Evolutionary conservation across 2,888 invertebrate genomes (phyloP), one percentile per base, ranked within the genome.

Genomic region (Cepaea hortensis): DNA sequence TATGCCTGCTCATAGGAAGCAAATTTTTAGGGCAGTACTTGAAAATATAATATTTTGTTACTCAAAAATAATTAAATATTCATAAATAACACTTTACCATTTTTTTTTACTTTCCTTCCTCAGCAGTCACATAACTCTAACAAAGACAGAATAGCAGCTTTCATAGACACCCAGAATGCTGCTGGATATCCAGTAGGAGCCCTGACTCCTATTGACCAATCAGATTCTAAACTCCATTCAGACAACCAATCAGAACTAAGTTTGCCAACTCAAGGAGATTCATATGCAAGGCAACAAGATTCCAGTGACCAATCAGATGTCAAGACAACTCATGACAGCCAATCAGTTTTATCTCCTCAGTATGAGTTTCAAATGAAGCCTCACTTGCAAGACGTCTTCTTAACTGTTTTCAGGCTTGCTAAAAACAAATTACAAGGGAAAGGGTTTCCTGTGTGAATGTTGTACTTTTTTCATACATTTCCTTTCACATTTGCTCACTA

Each of bases 131-230:
- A 89, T 50, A 89, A 89, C 20, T 89, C 90, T 18, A 92, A 90
- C 85, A 91, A 90, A 68, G 92, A 93, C 48, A 88, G 93, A 80
- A 91, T 93, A 0, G 92, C 93, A 75, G 93, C 92, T 48, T 93
- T 92, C 87, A 91, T 93, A 77, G 92, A 92, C 85, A 85, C 77
- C n/a, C 87, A 85, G 79, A 85, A 62, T 35, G 15, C 48, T 35
- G 6, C 77, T 73, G 68, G 46, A 1, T 11, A 50, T 20, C 86
- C 87, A 3, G 84, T 83, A 13, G 61, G 65, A n/a, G 70, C 86
- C n/a, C 86, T 82, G 9, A 72, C 85, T 62, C 84, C 85, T 23
- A 62, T 61, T 61, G 80, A 68, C 55, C 55, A 80, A 46, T 20
- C 79, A 50, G 79, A 81, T 55, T 79, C 84, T 65, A 68, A 70